Evolutionary conservation across 2,113 vertebrate genomes (phyloP), one percentile per base, ranked within the genome.

Genomic region (Egretta garzetta): DNA sequence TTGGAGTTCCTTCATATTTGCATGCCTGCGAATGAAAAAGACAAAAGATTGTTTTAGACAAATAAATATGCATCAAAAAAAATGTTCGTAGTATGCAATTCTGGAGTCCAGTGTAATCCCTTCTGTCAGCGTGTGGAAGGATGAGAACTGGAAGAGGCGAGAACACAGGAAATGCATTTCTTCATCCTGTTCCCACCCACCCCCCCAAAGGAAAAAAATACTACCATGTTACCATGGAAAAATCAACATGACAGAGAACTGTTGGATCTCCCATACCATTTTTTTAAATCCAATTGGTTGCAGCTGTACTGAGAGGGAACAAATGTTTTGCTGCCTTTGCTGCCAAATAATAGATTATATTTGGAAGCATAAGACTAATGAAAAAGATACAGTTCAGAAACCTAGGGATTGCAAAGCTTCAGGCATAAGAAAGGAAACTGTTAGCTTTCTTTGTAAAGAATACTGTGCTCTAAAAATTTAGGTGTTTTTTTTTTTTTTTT

Each of bases 331-430:
- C 86, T 97, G 93, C 76, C 82, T 96, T 80, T 96, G 80, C 91
- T 98, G 96, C 97, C 97, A 98, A 97, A 92, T 96, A 97, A 92
- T 96, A 97, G 93, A 98, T 98, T 97, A 96, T 95, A 97, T 97
- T 96, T 98, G 97, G 96, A 98, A 98, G 91, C 84, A 85, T 89
- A 96, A 95, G 30, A 56, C 58, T 97, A 96, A 96, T 95, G 93
- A 88, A 93, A 94, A 95, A 97, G 97, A 96, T 74, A 96, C 90
- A 97, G 86, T 80, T 96, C 71, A 97, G 64, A 97, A 97, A 86
- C 56, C 60, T 72, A 95, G 63, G 49, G 92, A 96, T 93, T 97
- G 87, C 80, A 94, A 94, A 95, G 90, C 88, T 97, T 96, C 91
- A 96, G 91, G 88, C 64, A n/a, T 8, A 55, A 94, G 92, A 86